Percentiles rank a stretch among this genome's conserved stretches.
These are phyloP conservation scores for Oscheius onirici DNA, from an alignment of 2,888 invertebrate genomes.

Conservation along the genomic window DNA sequence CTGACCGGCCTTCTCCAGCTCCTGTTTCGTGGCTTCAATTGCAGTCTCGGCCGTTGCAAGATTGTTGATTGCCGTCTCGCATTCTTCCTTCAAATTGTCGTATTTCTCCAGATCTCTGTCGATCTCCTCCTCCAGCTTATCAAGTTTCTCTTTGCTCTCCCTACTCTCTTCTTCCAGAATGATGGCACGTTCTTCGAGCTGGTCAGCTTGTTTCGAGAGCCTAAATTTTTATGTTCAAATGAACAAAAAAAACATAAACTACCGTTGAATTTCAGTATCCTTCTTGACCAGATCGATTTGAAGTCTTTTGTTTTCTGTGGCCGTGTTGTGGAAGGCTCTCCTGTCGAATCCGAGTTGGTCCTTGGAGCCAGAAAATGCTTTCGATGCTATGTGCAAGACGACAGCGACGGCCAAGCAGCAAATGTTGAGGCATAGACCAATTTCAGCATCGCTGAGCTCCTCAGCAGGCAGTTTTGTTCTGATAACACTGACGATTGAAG, in stretches of 20 bases:
- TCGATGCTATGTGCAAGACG: not conserved
- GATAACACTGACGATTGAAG: not conserved
- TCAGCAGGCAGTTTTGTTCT: not conserved
- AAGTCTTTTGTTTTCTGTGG: slow-evolving; percentile 8
- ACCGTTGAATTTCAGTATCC: not conserved
- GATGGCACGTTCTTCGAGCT: not conserved
- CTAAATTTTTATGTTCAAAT: no score
- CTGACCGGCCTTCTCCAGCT: not conserved
- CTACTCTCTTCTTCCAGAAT: not conserved
- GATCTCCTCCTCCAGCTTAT: not conserved
- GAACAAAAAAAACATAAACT: not conserved
- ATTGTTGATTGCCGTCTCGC: not conserved
- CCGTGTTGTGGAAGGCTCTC: not conserved
- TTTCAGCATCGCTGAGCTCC: not conserved
- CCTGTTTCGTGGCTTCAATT: not conserved
- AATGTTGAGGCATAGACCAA: slow-evolving; percentile 9
- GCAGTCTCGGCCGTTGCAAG: not conserved
- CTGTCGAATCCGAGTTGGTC: not conserved
- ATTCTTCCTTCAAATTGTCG: not conserved
- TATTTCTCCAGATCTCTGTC: not conserved
- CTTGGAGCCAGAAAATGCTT: not conserved
- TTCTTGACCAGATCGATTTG: not conserved
- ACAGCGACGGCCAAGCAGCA: not conserved
- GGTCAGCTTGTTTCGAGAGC: not conserved
- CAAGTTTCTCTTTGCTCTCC: not conserved